phyloP scores from a whole-genome alignment of 1,140 invertebrate species.

The Cotesia vestalis region DNA sequence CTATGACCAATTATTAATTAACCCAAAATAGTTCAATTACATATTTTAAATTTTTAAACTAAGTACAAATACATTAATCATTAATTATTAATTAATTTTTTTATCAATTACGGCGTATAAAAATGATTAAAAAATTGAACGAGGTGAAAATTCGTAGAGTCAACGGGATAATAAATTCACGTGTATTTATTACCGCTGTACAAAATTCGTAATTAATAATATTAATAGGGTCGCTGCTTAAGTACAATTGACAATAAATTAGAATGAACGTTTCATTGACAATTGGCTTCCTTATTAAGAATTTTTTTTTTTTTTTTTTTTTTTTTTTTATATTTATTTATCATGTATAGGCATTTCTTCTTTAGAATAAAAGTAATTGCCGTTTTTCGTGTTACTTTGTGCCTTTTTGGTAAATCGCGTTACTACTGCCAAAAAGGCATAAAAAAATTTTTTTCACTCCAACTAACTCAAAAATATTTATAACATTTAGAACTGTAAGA shows the following conservation, averaged over 20 bases:
- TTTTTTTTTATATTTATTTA: constrained; percentile 42
- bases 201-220: constrained; percentile 24
- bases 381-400: too few species aligned
- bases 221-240: not conserved
- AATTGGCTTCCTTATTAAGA: constrained; percentile 27
- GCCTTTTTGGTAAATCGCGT: too few species aligned
- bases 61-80: not conserved
- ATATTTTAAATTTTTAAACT: not conserved
- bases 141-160: constrained; percentile 9
- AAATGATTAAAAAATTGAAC: constrained; percentile 17
- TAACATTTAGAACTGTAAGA: too few species aligned
- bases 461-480: too few species aligned
- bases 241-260: constrained; percentile 19
- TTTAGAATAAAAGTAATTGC: too few species aligned
- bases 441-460: too few species aligned
- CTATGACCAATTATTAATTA: not conserved
- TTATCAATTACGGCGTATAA: constrained; percentile 1
- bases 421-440: too few species aligned
- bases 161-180: not conserved
- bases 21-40: not conserved
- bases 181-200: constrained; percentile 2
- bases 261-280: constrained; percentile 38
- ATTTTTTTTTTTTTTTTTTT: constrained; percentile 34
- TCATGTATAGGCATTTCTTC: not conserved
- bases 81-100: not conserved